Percentiles rank a stretch among this genome's conserved stretches.
Conservation (phyloP, 2,113 vertebrate species). For the Rhinolophus sinicus region DNA sequence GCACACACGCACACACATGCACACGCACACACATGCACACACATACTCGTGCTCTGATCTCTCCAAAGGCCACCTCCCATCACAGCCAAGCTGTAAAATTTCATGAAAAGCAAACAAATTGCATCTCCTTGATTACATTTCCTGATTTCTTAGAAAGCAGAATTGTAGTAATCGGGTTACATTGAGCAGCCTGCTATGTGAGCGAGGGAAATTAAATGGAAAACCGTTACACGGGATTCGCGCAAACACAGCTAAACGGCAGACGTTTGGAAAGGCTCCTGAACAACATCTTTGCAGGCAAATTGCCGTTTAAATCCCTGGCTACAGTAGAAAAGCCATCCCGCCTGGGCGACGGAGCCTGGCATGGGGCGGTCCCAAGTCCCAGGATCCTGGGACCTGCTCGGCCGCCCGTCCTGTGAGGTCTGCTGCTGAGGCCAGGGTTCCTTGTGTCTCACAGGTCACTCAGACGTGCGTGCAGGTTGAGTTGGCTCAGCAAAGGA, state of each 20-base stretch:
- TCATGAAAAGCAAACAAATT: conserved; percentile 62
- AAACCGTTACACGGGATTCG: conserved; percentile 33
- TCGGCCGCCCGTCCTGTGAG: rapidly evolving
- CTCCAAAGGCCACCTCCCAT: neutral
- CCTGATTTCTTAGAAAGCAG: conserved; percentile 77
- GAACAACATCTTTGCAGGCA: neutral
- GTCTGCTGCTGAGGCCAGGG: neutral
- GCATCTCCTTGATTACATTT: conserved; percentile 72
- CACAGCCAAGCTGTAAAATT: neutral
- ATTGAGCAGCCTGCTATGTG: conserved; percentile 59
- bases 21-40: neutral
- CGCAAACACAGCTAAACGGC: conserved; percentile 60
- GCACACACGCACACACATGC: neutral
- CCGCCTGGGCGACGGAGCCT: rapidly evolving
- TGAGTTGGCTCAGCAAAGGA: rapidly evolving
- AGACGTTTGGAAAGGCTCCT: neutral
- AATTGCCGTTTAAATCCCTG: neutral
- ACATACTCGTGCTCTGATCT: rapidly evolving
- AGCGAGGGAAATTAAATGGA: conserved; percentile 59
- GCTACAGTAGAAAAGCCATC: rapidly evolving
- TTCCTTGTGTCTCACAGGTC: rapidly evolving
- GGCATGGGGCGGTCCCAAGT: rapidly evolving
- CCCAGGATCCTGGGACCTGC: rapidly evolving
- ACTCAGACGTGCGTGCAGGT: rapidly evolving
- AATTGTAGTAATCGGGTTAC: conserved; percentile 75